These are phyloP conservation scores for Salvator merianae DNA, from an alignment of 2,113 vertebrate species.

Conservation along the genomic window DNA sequence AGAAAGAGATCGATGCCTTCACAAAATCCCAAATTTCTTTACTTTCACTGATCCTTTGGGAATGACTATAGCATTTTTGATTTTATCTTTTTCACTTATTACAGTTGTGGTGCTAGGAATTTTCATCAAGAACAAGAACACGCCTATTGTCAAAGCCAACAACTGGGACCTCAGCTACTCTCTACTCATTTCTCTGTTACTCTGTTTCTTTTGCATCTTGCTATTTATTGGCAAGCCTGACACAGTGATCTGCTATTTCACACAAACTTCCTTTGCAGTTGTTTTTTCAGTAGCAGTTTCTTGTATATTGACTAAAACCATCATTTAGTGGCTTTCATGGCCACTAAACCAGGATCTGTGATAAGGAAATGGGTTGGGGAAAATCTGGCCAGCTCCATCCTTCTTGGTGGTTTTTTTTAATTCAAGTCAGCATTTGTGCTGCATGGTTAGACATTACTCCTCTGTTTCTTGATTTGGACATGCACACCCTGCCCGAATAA, in stretches of 20 bases:
- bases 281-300: not conserved
- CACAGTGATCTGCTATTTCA: not conserved
- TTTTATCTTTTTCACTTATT: not conserved
- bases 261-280: not conserved
- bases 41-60: not conserved
- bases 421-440: not conserved
- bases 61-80: not conserved
- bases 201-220: not conserved
- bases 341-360: not conserved
- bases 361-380: not conserved
- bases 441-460: not conserved
- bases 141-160: not conserved
- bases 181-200: not conserved
- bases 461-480: not conserved
- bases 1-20: not conserved
- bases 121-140: not conserved
- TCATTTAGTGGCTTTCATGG: not conserved
- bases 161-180: not conserved
- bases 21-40: not conserved
- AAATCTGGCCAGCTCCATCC: not conserved
- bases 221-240: not conserved
- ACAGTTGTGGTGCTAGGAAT: not conserved
- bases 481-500: not conserved
- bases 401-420: not conserved
- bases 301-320: not conserved